Evolutionary conservation across 2,888 invertebrate species (phyloP).

Genomic region (Stenodema calcarata): DNA sequence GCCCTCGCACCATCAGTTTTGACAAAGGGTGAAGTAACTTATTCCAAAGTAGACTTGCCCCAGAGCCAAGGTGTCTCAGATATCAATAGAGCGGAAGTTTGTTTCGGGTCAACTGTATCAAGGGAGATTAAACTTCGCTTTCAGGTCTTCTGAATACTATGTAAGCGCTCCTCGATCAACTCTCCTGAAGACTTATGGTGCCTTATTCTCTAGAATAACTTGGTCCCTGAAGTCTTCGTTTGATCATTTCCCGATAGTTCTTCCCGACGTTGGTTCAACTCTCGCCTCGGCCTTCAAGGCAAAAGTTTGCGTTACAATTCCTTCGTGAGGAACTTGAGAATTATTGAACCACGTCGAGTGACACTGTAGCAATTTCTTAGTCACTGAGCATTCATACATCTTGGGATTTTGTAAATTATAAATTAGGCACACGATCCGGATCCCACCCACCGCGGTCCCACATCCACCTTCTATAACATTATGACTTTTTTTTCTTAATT

Average conservation of each 20-base stretch:
- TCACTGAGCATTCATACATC: too few species aligned
- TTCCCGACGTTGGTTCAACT: neutral
- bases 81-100: slow-evolving; percentile 13
- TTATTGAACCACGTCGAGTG: too few species aligned
- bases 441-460: too few species aligned
- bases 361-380: too few species aligned
- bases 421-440: too few species aligned
- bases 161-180: neutral
- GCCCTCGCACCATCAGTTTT: neutral
- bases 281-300: neutral
- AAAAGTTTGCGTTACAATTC: neutral
- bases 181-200: neutral
- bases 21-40: neutral
- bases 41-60: neutral
- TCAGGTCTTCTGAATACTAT: neutral
- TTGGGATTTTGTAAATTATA: too few species aligned
- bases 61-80: neutral
- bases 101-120: slow-evolving; percentile 14
- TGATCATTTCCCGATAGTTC: neutral
- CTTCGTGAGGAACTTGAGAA: too few species aligned
- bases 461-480: too few species aligned
- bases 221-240: neutral
- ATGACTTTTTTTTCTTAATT: too few species aligned
- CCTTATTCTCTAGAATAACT: neutral
- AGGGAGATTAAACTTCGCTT: slow-evolving; percentile 12